Evolutionary conservation across 2,797 vertebrate species (phyloP).

Genomic region (Melanotaenia trifasciata): DNA sequence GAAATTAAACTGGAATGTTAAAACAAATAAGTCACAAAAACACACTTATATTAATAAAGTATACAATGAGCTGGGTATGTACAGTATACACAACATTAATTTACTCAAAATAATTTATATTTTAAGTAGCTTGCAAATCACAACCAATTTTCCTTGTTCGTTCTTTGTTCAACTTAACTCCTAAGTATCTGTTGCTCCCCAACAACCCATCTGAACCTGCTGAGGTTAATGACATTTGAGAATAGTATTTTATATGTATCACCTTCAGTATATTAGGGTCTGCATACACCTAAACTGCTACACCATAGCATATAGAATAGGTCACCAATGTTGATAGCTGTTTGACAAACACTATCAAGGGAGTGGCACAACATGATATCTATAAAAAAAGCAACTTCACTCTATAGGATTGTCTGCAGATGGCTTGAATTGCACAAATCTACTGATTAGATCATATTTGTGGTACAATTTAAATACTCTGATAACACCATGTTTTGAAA

Average conservation of each 20-base stretch:
- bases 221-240: background rate
- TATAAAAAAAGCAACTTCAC: no score
- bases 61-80: background rate
- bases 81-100: background rate
- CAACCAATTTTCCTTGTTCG: background rate
- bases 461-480: background rate
- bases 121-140: background rate
- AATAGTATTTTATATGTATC: background rate
- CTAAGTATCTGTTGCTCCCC: background rate
- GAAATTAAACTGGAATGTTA: background rate
- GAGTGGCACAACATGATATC: no score
- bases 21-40: background rate
- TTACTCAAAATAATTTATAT: background rate
- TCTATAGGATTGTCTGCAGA: no score
- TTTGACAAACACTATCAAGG: background rate
- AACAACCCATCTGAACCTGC: background rate
- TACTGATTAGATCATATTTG: background rate
- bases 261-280: background rate
- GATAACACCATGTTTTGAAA: background rate
- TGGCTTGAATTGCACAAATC: background rate
- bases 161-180: background rate
- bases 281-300: background rate
- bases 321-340: background rate
- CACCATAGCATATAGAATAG: background rate
- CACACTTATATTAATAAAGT: background rate